phyloP scores from a whole-genome alignment of 2,113 vertebrate genomes.

The Rhadina sibilatrix region DNA sequence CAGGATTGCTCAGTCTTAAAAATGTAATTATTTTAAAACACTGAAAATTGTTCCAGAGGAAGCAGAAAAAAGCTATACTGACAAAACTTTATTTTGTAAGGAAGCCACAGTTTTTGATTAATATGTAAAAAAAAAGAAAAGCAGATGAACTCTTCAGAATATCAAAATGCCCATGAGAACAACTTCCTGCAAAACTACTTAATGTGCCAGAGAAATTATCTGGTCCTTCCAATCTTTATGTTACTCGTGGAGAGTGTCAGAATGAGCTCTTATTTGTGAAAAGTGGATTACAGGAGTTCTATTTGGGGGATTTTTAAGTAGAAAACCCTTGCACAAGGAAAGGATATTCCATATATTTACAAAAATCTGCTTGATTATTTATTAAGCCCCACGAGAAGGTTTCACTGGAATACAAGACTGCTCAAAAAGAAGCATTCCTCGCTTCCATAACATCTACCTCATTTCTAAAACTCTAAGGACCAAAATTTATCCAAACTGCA shows the following conservation, averaged over 20 bases:
- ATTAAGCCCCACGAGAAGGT: neutral
- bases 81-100: neutral
- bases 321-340: neutral
- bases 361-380: neutral
- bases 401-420: neutral
- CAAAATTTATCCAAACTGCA: neutral
- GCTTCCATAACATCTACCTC: neutral
- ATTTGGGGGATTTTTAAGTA: neutral
- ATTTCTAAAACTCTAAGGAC: neutral
- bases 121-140: neutral
- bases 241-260: neutral
- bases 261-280: neutral
- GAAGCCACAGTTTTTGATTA: neutral
- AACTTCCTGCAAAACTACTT: neutral
- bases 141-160: neutral
- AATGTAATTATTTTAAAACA: neutral
- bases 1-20: neutral
- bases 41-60: neutral
- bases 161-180: neutral
- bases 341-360: neutral
- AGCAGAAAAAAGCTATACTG: neutral
- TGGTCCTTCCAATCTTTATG: neutral
- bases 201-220: neutral
- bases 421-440: neutral
- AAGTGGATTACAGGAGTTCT: neutral